Percentiles rank a stretch among this genome's conserved stretches.
These are phyloP conservation scores for Sebastes nivosus DNA, from an alignment of 2,797 vertebrate genomes.

Conservation along the genomic window DNA sequence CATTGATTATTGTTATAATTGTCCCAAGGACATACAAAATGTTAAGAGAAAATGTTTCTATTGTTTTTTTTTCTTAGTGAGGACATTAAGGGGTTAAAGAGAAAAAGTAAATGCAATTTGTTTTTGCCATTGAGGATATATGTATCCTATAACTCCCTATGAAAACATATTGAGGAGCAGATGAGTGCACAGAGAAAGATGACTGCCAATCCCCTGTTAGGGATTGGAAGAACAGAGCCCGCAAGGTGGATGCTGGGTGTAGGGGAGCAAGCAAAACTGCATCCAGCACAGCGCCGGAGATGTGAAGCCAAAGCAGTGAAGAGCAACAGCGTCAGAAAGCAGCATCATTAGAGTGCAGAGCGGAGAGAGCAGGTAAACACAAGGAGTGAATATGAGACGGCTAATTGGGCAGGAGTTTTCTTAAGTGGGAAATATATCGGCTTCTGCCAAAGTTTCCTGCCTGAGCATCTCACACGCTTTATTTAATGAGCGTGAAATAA, in stretches of 20 bases:
- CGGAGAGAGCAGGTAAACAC: background rate
- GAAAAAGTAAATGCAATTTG: background rate
- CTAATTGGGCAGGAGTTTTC: background rate
- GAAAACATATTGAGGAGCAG: slow-evolving; percentile 1
- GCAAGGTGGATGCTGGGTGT: background rate
- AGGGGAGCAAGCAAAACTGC: background rate
- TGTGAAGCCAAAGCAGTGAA: background rate
- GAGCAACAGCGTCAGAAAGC: background rate
- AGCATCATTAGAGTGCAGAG: background rate
- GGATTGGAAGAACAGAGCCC: background rate
- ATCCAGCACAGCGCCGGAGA: background rate
- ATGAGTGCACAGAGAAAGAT: background rate
- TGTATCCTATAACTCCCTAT: background rate
- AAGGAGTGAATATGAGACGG: background rate
- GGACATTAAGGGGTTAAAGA: background rate
- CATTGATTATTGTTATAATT: no score
- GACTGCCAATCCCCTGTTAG: background rate
- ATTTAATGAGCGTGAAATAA: background rate
- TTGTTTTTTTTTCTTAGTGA: no score
- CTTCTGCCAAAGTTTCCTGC: background rate
- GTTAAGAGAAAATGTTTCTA: no score
- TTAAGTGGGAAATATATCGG: background rate
- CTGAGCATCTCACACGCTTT: background rate
- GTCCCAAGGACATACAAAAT: no score
- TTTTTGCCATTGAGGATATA: background rate